Conservation (phyloP, 2,797 vertebrate species). For the Coendou prehensilis region DNA sequence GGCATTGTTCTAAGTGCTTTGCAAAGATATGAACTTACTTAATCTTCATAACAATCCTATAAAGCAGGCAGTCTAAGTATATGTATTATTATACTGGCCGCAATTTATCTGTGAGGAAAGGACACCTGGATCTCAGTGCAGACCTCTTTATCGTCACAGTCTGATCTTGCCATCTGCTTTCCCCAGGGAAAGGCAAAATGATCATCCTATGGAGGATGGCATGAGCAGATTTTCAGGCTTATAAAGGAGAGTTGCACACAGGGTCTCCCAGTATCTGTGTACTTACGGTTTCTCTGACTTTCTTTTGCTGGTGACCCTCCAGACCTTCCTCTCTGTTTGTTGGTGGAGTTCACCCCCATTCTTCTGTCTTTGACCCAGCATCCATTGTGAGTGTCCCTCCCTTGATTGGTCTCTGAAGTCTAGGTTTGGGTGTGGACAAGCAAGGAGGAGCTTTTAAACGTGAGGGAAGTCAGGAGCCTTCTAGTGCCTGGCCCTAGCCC, state of each 20-base stretch:
- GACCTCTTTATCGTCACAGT: not conserved
- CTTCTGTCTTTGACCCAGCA: not conserved
- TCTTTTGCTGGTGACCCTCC: not conserved
- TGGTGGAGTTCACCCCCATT: not conserved
- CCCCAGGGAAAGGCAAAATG: not conserved
- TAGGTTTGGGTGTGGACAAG: not conserved
- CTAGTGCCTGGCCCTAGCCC: not conserved
- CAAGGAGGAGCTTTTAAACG: not conserved
- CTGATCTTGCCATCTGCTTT: not conserved
- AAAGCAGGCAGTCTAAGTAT: not conserved
- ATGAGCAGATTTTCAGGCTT: not conserved
- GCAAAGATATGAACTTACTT: not conserved
- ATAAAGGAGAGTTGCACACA: too few relatives aligned
- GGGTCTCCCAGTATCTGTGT: not conserved
- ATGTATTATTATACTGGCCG: not conserved
- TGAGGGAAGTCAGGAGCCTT: not conserved
- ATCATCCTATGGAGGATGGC: not conserved
- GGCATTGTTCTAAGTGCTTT: slow-evolving; percentile 5
- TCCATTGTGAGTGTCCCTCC: not conserved
- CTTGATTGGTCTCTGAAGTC: not conserved
- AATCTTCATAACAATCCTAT: not conserved
- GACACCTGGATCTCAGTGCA: not conserved
- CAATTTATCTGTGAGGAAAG: not conserved
- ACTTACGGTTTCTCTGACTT: not conserved
- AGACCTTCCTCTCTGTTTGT: not conserved